Evolutionary conservation across 2,113 vertebrate species (phyloP).

Genomic region (Cochlearius cochlearius): DNA sequence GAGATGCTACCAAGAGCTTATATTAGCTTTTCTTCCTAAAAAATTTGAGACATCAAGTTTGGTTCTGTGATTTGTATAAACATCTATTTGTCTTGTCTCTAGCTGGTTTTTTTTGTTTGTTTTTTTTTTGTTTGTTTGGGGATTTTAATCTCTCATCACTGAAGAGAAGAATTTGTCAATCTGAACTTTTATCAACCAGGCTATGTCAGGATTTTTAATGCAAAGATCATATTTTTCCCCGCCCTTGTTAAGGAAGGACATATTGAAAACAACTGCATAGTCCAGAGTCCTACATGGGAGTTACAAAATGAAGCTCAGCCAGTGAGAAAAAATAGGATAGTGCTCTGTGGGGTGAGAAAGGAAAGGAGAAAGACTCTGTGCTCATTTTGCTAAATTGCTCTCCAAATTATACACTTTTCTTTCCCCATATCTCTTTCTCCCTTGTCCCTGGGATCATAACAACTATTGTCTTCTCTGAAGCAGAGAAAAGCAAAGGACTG

Average conservation of each 20-base stretch:
- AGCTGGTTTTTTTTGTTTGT: neutral
- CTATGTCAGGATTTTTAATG: neutral
- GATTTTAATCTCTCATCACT: neutral
- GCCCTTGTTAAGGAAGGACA: fast-evolving
- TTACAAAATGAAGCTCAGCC: neutral
- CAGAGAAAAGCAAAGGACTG: neutral
- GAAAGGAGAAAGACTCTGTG: neutral
- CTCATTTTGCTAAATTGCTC: neutral
- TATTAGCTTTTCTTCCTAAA: neutral
- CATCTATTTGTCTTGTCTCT: neutral
- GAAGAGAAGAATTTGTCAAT: neutral
- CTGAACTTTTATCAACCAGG: neutral
- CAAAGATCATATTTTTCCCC: fast-evolving
- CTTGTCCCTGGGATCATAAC: neutral
- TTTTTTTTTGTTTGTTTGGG: neutral
- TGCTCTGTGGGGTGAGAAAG: neutral
- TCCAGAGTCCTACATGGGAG: no score
- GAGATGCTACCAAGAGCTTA: neutral
- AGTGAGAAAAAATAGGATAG: neutral
- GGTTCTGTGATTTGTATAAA: neutral
- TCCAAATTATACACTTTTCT: neutral
- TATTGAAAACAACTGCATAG: neutral
- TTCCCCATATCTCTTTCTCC: neutral
- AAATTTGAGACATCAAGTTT: neutral
- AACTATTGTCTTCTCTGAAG: neutral